A percentile compares a stretch with the other conserved stretches of the same genome.
These are phyloP conservation scores for Ammospiza caudacuta DNA, from an alignment of 2,113 vertebrate genomes.

Conservation along the genomic window DNA sequence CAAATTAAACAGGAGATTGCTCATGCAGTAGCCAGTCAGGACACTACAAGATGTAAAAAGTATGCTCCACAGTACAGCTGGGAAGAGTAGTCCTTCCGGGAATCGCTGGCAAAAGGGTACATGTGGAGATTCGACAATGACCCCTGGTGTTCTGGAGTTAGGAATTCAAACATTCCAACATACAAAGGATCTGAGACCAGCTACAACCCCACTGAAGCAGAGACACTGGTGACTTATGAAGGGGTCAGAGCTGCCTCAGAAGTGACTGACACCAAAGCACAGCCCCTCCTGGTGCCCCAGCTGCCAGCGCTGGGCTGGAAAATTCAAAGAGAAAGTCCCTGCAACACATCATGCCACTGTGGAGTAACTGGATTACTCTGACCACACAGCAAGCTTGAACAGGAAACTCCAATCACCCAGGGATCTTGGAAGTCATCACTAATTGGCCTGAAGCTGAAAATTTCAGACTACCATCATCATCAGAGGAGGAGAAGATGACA, in stretches of 20 bases:
- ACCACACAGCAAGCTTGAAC: not conserved
- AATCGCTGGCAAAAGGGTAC: not conserved
- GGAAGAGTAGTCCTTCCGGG: not conserved
- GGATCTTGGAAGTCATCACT: not conserved
- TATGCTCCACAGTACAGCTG: not conserved
- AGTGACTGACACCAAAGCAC: not conserved
- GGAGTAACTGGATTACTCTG: not conserved
- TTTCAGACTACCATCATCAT: not conserved
- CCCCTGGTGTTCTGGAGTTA: not conserved
- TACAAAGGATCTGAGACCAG: not conserved
- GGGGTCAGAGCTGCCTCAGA: not conserved
- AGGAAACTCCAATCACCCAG: not conserved
- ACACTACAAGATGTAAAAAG: not conserved
- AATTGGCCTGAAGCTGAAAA: not conserved
- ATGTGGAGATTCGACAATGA: accelerated
- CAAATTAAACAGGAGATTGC: not conserved
- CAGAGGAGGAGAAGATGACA: not conserved
- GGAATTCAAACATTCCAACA: not conserved
- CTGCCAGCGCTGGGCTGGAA: not conserved
- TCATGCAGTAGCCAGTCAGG: not conserved
- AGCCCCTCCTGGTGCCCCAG: not conserved
- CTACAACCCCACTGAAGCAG: not conserved
- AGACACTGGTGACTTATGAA: not conserved
- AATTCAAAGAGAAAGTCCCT: not conserved
- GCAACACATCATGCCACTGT: not conserved